A percentile compares a stretch with the other conserved stretches of the same genome.
These are phyloP conservation scores for Danio choprae DNA, from an alignment of 2,797 vertebrate species.

Conservation along the genomic window DNA sequence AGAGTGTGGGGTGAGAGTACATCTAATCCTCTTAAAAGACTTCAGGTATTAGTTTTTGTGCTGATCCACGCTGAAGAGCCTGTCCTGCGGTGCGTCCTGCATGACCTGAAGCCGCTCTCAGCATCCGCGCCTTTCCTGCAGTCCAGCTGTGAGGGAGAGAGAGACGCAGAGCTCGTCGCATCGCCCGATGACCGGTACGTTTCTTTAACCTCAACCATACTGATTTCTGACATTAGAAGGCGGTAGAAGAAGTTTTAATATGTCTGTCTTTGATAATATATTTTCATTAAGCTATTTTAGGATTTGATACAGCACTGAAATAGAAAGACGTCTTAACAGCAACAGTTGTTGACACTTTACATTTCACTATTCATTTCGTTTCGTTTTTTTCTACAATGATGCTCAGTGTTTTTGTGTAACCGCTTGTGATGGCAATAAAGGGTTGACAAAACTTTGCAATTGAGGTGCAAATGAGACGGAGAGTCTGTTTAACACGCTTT, in stretches of 20 bases:
- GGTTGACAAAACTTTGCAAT: not conserved
- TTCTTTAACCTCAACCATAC: not conserved
- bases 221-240: not conserved
- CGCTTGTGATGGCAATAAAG: not conserved
- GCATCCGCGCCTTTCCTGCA: conserved; percentile 65
- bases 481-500: not conserved
- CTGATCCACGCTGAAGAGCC: conserved; percentile 83
- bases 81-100: conserved; percentile 80
- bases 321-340: not conserved
- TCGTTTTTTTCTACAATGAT: not conserved
- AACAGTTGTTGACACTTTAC: not conserved
- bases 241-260: not conserved
- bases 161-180: conserved; percentile 7
- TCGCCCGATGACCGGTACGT: conserved; percentile 18
- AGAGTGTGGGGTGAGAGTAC: conserved; percentile 74
- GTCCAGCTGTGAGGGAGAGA: conserved; percentile 69
- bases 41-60: conserved; percentile 90
- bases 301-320: not conserved
- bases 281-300: not conserved
- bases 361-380: not conserved
- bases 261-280: not conserved
- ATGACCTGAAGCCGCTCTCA: conserved; percentile 72
- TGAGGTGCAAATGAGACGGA: not conserved
- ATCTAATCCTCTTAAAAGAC: conserved; percentile 91
- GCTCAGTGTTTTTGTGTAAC: not conserved